Evolutionary conservation across 1,140 invertebrate genomes (phyloP).

Genomic region (Pseudobourletiella spinata): DNA sequence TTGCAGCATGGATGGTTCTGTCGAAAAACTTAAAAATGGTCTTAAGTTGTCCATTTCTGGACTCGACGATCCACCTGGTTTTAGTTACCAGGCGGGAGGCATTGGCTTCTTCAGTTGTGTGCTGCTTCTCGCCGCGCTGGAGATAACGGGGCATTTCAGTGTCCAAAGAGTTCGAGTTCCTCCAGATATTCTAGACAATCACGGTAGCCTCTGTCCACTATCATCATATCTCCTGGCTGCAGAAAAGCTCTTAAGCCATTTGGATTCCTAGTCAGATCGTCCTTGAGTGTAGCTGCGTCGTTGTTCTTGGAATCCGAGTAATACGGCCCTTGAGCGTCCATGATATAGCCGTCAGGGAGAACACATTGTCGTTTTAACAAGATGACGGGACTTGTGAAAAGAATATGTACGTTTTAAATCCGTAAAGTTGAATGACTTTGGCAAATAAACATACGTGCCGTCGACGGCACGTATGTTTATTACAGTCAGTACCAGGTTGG

Average conservation of each 20-base stretch:
- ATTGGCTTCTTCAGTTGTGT: constrained; percentile 2
- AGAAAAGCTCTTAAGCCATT: constrained; percentile 19
- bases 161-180: not conserved
- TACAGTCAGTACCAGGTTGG: not conserved
- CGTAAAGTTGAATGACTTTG: constrained; percentile 18
- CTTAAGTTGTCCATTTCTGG: constrained; percentile 14
- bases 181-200: not conserved
- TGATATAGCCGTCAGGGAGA: constrained; percentile 28
- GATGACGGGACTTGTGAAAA: constrained; percentile 22
- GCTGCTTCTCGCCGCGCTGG: not conserved
- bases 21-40: not conserved
- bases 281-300: constrained; percentile 15
- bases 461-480: too few species aligned
- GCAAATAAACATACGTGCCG: constrained; percentile 11
- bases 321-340: constrained; percentile 26
- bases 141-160: not conserved
- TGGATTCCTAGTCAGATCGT: constrained; percentile 18
- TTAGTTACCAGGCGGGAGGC: not conserved
- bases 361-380: constrained; percentile 23
- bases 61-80: constrained; percentile 11
- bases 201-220: constrained; percentile 14
- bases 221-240: not conserved
- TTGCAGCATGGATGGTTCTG: not conserved
- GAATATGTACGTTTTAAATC: constrained; percentile 16
- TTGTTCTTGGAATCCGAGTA: constrained; percentile 31